Percentiles rank a stretch among this genome's conserved stretches.
phyloP scores from a whole-genome alignment of 53 echinoderm and acorn worm species.

The Paelopatides confundens region DNA sequence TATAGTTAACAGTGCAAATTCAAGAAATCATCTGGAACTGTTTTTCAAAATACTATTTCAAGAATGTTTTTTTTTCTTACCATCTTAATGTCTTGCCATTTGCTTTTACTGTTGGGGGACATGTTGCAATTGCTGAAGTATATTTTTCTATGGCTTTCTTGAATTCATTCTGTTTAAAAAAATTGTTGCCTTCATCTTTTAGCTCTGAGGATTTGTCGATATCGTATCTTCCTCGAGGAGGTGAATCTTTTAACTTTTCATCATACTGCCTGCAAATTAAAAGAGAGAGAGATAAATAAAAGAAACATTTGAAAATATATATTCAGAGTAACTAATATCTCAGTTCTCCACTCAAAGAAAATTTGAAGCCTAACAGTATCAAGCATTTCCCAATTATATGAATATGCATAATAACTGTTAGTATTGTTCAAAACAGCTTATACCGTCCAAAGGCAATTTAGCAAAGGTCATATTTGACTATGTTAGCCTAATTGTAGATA shows the following conservation, averaged over 20 bases:
- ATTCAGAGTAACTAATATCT: too few species aligned
- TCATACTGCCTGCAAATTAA: neutral
- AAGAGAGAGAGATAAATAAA: neutral
- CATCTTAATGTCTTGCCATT: neutral
- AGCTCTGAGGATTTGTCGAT: neutral
- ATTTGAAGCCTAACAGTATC: too few species aligned
- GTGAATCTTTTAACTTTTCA: neutral
- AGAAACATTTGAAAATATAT: too few species aligned
- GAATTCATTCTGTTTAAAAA: neutral
- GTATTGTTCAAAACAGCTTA: too few species aligned
- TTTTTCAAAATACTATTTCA: too few species aligned
- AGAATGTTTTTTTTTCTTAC: too few species aligned
- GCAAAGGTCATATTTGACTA: too few species aligned
- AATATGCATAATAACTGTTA: neutral
- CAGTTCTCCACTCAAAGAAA: neutral
- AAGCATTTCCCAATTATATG: neutral
- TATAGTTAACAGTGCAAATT: too few species aligned
- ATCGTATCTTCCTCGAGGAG: neutral
- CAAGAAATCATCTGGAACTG: neutral
- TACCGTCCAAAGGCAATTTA: too few species aligned
- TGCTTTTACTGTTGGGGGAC: constrained; percentile 19
- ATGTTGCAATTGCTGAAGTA: neutral
- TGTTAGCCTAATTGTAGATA: too few species aligned
- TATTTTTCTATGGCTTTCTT: neutral
- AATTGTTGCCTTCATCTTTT: constrained; percentile 23